Evolutionary conservation across 2,113 vertebrate genomes (phyloP).

Genomic region (Tupaia tana): DNA sequence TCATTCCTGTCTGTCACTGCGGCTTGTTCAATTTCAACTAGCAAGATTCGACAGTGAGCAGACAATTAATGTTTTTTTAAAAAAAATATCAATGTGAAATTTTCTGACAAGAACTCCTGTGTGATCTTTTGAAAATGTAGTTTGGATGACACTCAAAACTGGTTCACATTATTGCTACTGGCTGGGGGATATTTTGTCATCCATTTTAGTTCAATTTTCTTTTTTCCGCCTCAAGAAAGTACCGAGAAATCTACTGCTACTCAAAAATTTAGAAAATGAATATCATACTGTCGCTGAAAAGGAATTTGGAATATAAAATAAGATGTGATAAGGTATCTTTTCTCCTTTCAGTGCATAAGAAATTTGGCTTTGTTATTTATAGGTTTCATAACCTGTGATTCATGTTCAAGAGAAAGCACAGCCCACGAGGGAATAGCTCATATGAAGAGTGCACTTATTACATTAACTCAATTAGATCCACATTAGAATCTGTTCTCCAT

Average conservation of each 20-base stretch:
- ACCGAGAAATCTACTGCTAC: neutral
- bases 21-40: conserved; percentile 31
- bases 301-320: conserved; percentile 59
- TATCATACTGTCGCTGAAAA: conserved; percentile 11
- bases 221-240: conserved; percentile 4
- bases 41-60: conserved; percentile 36
- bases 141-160: conserved; percentile 6
- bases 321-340: conserved; percentile 50
- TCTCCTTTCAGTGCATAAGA: conserved; percentile 18
- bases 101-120: neutral
- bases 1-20: neutral
- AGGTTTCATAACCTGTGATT: conserved; percentile 74
- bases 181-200: neutral
- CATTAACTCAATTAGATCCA: conserved; percentile 75
- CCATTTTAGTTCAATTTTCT: neutral
- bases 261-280: conserved; percentile 58
- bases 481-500: conserved; percentile 15
- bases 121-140: neutral
- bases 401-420: conserved; percentile 77
- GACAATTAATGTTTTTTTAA: neutral
- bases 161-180: neutral
- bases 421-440: conserved; percentile 30
- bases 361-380: conserved; percentile 72
- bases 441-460: conserved; percentile 70
- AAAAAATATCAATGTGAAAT: neutral